Base-by-base conservation (phyloP, 2,888 invertebrate genomes). In the Hyppa rectilinea region DNA sequence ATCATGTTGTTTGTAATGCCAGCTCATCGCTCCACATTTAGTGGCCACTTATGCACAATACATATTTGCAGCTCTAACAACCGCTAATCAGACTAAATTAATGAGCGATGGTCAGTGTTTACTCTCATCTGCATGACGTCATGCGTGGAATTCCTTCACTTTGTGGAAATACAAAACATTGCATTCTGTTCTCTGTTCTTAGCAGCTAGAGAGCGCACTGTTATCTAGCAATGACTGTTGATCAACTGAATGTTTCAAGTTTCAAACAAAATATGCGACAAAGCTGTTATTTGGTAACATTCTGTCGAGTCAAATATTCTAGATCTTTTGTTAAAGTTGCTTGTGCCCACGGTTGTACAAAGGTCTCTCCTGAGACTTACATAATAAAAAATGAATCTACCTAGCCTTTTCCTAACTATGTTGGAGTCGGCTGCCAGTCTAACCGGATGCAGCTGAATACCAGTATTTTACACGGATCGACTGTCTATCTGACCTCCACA, bases 71-170 rank as follows among this genome's bases (percentile, higher is more conserved):
- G 36, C 70, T 38, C 73, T 84, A 82, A 85, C 71, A 65, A 58
- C 38, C 43, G 58, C 69, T 85, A 85, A 84, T 75, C 75, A 71
- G 20, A 49, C 75, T 75, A 72, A 85, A 85, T 85, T 77, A 81
- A 84, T 82, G 71, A 84, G 72, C 73, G 50, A 61, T 71, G 65
- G 60, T 59, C 79, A 75, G 75, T 82, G 71, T 85, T 81, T 80
- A 58, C 43, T 76, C 53, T 36, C 53, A 50, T 47, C 50, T 58
- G 9, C 26, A 20, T 81, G 84, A 74, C 66, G 74, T 63, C 61
- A 80, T 17, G 60, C 20, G 59, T 70, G 67, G 52, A 68, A 82
- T 77, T 49, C 31, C 34, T 53, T 38, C 52, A 49, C 29, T 65
- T 40, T 49, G n/a, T 58, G 52, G 45, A 70, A 47, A 17, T 23